phyloP scores from a whole-genome alignment of 2,113 vertebrate species.

The Salvelinus namaycush region DNA sequence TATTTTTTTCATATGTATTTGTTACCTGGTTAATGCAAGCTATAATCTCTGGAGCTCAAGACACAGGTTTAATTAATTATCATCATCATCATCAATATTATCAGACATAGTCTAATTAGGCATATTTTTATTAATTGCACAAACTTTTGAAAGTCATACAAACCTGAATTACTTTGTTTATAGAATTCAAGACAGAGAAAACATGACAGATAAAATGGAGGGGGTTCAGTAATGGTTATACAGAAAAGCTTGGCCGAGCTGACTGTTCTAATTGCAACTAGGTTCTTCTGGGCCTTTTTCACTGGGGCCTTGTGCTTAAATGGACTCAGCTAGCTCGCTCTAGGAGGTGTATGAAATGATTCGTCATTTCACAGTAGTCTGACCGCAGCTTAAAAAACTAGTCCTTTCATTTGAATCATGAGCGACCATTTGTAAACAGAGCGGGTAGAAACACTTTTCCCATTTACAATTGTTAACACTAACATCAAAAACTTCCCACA shows the following conservation, averaged over 20 bases:
- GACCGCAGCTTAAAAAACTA: constrained; percentile 34
- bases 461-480: constrained; percentile 7
- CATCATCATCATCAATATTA: constrained; percentile 30
- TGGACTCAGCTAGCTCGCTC: not conserved
- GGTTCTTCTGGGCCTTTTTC: constrained; percentile 23
- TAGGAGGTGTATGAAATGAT: constrained; percentile 16
- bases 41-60: constrained; percentile 58
- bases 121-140: constrained; percentile 27
- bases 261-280: constrained; percentile 11
- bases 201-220: not conserved
- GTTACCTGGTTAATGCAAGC: not conserved
- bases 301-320: constrained; percentile 29
- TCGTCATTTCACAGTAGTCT: constrained; percentile 19
- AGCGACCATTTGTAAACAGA: constrained; percentile 42
- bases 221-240: constrained; percentile 1
- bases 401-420: constrained; percentile 33
- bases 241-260: constrained; percentile 15
- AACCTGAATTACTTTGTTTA: constrained; percentile 28
- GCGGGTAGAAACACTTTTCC: constrained; percentile 9
- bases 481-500: not conserved
- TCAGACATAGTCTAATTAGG: constrained; percentile 42
- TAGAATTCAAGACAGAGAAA: constrained; percentile 1
- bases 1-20: too few relatives aligned
- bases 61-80: constrained; percentile 45
- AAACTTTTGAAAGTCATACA: constrained; percentile 26